Percentiles rank a stretch among this genome's conserved stretches.
These are phyloP conservation scores for Cyaniris semiargus DNA, from an alignment of 2,888 invertebrate genomes.

Conservation along the genomic window DNA sequence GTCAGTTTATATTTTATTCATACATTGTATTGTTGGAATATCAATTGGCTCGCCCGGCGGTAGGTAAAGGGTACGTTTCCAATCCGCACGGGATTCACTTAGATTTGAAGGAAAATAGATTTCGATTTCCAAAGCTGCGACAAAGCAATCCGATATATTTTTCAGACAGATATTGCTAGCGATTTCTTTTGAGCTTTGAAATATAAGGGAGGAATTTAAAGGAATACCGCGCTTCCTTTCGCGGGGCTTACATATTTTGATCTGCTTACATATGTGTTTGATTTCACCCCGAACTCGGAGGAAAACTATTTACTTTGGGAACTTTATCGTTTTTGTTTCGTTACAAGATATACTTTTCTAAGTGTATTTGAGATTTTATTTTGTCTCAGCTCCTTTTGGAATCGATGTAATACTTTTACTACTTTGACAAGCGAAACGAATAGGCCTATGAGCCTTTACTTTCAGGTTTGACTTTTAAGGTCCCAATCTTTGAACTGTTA, in stretches of 20 bases:
- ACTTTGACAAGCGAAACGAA: background rate
- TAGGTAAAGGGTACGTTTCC: slow-evolving; percentile 81
- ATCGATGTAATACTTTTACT: background rate
- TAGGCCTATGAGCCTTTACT: background rate
- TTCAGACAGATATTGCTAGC: slow-evolving; percentile 81
- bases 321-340: slow-evolving; percentile 19
- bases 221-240: slow-evolving; percentile 64
- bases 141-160: slow-evolving; percentile 82
- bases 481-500: too few relatives aligned
- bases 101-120: slow-evolving; percentile 82
- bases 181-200: slow-evolving; percentile 81
- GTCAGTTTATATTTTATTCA: slow-evolving; percentile 80
- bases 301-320: slow-evolving; percentile 19
- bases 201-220: slow-evolving; percentile 76
- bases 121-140: slow-evolving; percentile 81
- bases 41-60: slow-evolving; percentile 80
- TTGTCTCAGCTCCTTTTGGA: background rate
- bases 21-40: slow-evolving; percentile 81
- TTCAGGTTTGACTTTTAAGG: background rate
- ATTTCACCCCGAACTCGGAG: background rate
- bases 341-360: slow-evolving; percentile 10
- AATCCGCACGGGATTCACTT: slow-evolving; percentile 81
- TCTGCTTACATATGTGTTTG: slow-evolving; percentile 29
- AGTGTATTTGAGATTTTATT: slow-evolving; percentile 18
- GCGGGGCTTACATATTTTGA: slow-evolving; percentile 36